These are phyloP conservation scores for Callorhinus ursinus DNA, from an alignment of 2,113 vertebrate species.

Conservation along the genomic window DNA sequence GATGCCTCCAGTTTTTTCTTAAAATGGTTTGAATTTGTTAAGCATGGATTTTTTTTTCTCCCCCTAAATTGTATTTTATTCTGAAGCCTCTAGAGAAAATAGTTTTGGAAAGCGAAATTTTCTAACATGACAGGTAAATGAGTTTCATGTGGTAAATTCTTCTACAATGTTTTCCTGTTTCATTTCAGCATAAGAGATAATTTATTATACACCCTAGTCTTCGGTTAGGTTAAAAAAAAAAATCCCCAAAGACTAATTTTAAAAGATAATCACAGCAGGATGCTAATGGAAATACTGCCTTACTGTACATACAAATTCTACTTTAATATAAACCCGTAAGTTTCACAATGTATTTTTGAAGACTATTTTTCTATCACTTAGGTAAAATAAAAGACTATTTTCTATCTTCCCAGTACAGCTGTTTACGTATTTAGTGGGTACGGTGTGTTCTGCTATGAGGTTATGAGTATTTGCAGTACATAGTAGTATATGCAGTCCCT, in stretches of 20 bases:
- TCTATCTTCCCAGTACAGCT: slow-evolving; percentile 82
- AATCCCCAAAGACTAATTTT: slow-evolving; percentile 52
- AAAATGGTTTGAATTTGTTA: slow-evolving; percentile 58
- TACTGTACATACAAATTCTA: slow-evolving; percentile 86
- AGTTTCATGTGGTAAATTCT: slow-evolving; percentile 53
- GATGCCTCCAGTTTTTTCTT: slow-evolving; percentile 57
- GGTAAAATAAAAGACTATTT: slow-evolving; percentile 82
- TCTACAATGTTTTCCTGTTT: slow-evolving; percentile 73
- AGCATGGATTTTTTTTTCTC: slow-evolving; percentile 2
- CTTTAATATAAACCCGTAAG: slow-evolving; percentile 82
- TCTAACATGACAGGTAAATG: slow-evolving; percentile 53
- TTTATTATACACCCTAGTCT: slow-evolving; percentile 61
- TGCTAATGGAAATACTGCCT: slow-evolving; percentile 81
- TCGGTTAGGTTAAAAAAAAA: slow-evolving; percentile 12
- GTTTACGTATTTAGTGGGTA: slow-evolving; percentile 79
- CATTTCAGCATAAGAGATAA: slow-evolving; percentile 61
- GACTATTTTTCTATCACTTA: slow-evolving; percentile 87
- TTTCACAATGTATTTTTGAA: slow-evolving; percentile 85
- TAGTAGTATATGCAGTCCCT: slow-evolving; percentile 20
- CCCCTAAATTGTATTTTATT: slow-evolving; percentile 60
- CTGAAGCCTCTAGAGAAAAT: slow-evolving; percentile 47
- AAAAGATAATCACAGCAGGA: slow-evolving; percentile 64
- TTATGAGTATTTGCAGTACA: slow-evolving; percentile 57
- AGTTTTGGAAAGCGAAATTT: slow-evolving; percentile 50
- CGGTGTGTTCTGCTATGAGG: slow-evolving; percentile 71